Evolutionary conservation across 2,113 vertebrate species (phyloP), one percentile per base, ranked within the genome.

Genomic region (Hydrolagus affinis): DNA sequence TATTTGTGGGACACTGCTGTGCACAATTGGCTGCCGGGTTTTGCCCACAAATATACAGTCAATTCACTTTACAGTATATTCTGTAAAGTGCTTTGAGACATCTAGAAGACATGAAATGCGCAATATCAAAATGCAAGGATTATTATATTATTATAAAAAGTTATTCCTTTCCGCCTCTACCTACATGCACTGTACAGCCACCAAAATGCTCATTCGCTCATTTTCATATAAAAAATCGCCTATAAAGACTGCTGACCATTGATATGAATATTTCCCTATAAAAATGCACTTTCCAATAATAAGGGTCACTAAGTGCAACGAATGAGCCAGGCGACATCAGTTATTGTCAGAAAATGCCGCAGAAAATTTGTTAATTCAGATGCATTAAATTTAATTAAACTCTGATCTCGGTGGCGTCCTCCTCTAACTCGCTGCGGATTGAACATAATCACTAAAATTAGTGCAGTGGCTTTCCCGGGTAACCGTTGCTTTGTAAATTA

Each of bases 401-500:
- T 32, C 17, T 83, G 78, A 83, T 66, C 78, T 83, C 32, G 60
- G n/a, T 57, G 75, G 44, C 57, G 75, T 59, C 11, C 57, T 77
- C 30, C n/a, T 66, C 60, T 14, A 83, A 83, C 78, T 68, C 11
- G 78, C 60, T 66, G 62, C 19, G 66, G 30, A 83, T 83, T 83
- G 32, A 83, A 59, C 62, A 66, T 68, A 62, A 44, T 30, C 19
- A 66, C 60, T 83, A 66, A 66, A 83, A 66, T 83, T 30, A 83
- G 25, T 28, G 23, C 78, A 1, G 14, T 66, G 60, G 62, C 78
- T 83, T 80, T 80, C 76, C 59, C 56, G 28, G n/a, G 87, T 90
- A 91, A 91, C 88, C 89, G 89, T 86, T 92, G 89, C 87, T 89
- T 93, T 93, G 92, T 94, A 94, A 94, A 94, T 93, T 93, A 94